Percentiles rank a stretch among this genome's conserved stretches.
Conservation (phyloP, 2,113 vertebrate genomes). For the Takifugu flavidus region DNA sequence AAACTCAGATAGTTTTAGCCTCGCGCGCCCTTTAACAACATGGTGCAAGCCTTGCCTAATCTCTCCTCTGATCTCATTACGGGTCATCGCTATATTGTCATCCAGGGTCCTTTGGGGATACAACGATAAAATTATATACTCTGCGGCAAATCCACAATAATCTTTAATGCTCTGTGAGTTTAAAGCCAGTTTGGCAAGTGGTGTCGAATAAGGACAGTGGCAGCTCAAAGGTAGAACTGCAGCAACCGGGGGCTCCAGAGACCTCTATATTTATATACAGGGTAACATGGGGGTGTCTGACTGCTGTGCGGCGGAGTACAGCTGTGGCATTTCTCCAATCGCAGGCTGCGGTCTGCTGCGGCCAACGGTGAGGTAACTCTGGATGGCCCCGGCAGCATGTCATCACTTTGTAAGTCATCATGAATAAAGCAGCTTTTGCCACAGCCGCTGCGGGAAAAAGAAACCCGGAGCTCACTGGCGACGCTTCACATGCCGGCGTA, state of each 20-base stretch:
- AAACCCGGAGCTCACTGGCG: slow-evolving; percentile 1
- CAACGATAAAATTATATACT: slow-evolving; percentile 21
- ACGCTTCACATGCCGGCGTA: slow-evolving; percentile 31
- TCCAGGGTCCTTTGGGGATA: slow-evolving; percentile 12
- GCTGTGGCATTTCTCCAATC: slow-evolving; percentile 37
- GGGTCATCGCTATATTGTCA: background rate
- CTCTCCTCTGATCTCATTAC: too few species aligned
- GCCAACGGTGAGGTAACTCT: slow-evolving; percentile 27
- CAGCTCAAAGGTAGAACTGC: slow-evolving; percentile 38
- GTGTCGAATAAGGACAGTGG: slow-evolving; percentile 55
- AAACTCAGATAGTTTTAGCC: too few species aligned
- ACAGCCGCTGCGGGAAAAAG: too few species aligned
- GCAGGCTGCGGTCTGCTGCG: slow-evolving; percentile 6
- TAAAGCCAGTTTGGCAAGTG: slow-evolving; percentile 50
- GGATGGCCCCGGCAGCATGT: slow-evolving; percentile 39
- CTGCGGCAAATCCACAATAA: slow-evolving; percentile 26
- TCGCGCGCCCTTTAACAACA: too few species aligned
- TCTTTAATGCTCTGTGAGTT: slow-evolving; percentile 45
- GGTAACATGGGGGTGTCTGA: slow-evolving; percentile 65
- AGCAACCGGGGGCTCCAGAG: slow-evolving; percentile 41
- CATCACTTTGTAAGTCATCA: slow-evolving; percentile 30
- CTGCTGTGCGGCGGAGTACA: slow-evolving; percentile 33
- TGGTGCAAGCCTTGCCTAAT: too few species aligned
- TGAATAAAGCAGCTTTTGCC: slow-evolving; percentile 12
- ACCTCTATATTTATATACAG: slow-evolving; percentile 74